Percentiles rank a stretch among this genome's conserved stretches.
Conservation (phyloP, 2,888 invertebrate genomes). For the Alitta virens region DNA sequence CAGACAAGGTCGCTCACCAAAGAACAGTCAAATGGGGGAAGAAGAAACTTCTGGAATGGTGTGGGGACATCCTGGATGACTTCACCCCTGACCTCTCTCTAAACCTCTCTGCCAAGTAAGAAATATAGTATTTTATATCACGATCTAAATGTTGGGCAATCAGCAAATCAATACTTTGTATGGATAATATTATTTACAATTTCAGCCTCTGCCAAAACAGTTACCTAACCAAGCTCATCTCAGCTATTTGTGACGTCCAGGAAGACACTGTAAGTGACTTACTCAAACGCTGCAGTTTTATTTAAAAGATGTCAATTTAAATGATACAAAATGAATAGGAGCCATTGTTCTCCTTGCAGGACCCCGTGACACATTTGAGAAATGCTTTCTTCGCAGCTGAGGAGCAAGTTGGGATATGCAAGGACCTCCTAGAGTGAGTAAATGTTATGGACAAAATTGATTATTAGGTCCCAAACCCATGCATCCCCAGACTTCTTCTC, state of each 20-base stretch:
- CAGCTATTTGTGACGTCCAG: constrained; percentile 24
- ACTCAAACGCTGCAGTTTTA: neutral
- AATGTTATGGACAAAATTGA: no score
- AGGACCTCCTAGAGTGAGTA: constrained; percentile 42
- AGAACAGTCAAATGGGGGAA: constrained; percentile 45
- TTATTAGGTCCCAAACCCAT: no score
- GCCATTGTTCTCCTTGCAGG: constrained; percentile 26
- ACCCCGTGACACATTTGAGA: constrained; percentile 34
- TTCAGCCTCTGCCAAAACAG: constrained; percentile 42
- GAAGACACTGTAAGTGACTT: constrained; percentile 9
- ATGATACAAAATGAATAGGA: neutral
- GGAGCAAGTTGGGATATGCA: constrained; percentile 33
- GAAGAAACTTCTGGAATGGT: constrained; percentile 44
- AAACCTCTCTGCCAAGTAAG: constrained; percentile 6
- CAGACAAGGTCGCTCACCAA: constrained; percentile 35
- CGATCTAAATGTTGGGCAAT: neutral
- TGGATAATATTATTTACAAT: constrained; percentile 3
- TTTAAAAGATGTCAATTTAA: neutral
- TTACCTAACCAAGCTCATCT: constrained; percentile 39
- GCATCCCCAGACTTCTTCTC: no score
- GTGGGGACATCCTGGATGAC: constrained; percentile 13
- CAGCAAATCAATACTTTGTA: neutral
- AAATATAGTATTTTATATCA: neutral
- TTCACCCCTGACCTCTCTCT: constrained; percentile 1
- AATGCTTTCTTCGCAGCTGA: constrained; percentile 30